A percentile compares a stretch with the other conserved stretches of the same genome.
Conservation (phyloP, 2,888 invertebrate species). For the Oscheius sp. region DNA sequence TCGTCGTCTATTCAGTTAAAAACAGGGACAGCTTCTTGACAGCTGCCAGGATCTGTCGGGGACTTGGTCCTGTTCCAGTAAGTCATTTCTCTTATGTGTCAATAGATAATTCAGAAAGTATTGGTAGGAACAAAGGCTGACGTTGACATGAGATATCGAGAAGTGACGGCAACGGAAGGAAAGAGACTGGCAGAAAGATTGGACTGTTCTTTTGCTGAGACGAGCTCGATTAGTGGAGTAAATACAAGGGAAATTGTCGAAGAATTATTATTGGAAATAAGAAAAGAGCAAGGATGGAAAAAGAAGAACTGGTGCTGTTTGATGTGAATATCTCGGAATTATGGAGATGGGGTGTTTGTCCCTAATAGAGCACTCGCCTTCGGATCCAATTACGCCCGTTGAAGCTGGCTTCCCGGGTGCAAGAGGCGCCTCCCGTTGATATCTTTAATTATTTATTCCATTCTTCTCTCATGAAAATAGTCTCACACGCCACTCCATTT, state of each 20-base stretch:
- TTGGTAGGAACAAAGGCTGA: slow-evolving; percentile 22
- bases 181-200: not conserved
- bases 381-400: slow-evolving; percentile 30
- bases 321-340: slow-evolving; percentile 3
- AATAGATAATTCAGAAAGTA: slow-evolving; percentile 4
- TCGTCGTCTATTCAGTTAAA: slow-evolving; percentile 29
- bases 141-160: slow-evolving; percentile 6
- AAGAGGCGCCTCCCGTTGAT: slow-evolving; percentile 20
- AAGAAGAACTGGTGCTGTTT: not conserved
- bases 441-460: slow-evolving; percentile 36
- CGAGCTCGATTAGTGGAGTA: not conserved
- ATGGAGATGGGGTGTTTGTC: slow-evolving; percentile 1
- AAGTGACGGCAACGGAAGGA: slow-evolving; percentile 11
- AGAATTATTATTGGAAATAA: not conserved
- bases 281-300: not conserved
- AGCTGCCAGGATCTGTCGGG: slow-evolving; percentile 7
- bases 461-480: slow-evolving; percentile 27
- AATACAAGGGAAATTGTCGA: slow-evolving; percentile 2
- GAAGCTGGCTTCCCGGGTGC: slow-evolving; percentile 20
- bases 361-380: not conserved
- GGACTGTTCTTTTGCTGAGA: slow-evolving; percentile 30
- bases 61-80: slow-evolving; percentile 18
- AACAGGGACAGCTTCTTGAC: slow-evolving; percentile 9
- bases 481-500: not conserved
- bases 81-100: not conserved